phyloP scores from a whole-genome alignment of 2,113 vertebrate genomes.

The Phalacrocorax brasilianus region DNA sequence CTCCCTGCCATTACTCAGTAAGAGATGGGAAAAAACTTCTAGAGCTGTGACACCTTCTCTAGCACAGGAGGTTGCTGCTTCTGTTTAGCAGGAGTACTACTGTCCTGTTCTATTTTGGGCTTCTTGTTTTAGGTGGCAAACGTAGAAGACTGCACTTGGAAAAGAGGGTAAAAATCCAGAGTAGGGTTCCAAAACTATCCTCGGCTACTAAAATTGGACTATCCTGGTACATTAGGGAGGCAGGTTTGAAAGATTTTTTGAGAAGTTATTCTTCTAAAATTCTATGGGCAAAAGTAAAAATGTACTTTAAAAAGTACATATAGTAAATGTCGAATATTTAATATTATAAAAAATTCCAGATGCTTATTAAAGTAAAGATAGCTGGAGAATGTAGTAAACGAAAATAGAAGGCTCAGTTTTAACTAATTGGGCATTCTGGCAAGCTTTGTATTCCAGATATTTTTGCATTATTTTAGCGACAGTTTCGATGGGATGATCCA shows the following conservation, averaged over 20 bases:
- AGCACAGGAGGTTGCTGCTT: background rate
- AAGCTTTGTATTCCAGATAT: background rate
- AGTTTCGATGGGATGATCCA: background rate
- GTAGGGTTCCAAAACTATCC: background rate
- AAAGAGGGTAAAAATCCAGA: background rate
- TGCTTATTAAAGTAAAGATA: background rate
- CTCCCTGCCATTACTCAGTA: background rate
- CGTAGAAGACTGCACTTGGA: background rate
- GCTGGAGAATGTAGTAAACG: background rate
- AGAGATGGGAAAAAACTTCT: background rate
- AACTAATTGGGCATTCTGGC: background rate
- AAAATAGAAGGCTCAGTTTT: background rate
- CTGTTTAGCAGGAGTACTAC: background rate
- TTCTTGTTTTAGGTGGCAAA: background rate
- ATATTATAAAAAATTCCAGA: background rate
- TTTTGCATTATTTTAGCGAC: background rate
- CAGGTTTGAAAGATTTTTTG: background rate
- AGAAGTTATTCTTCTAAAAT: background rate
- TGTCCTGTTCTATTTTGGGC: background rate
- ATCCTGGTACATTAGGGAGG: background rate
- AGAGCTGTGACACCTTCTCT: background rate
- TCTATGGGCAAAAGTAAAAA: background rate
- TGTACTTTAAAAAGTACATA: background rate
- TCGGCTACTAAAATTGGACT: background rate
- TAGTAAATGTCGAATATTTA: background rate